Evolutionary conservation across 53 echinoderm and acorn worm genomes (phyloP).

Genomic region (Astropecten irregularis): DNA sequence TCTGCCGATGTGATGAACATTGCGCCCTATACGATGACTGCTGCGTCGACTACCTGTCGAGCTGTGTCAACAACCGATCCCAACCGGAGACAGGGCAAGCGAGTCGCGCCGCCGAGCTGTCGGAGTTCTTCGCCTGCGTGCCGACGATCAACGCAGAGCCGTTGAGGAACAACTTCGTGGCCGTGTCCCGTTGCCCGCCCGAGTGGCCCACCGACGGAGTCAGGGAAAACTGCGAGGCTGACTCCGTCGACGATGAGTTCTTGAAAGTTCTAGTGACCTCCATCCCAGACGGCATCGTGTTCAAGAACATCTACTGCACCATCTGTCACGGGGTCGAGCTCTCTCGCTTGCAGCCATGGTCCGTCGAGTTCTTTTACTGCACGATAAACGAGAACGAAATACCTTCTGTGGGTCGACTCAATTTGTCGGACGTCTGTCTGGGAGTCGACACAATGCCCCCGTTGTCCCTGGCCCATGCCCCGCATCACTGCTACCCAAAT

Average conservation of each 20-base stretch:
- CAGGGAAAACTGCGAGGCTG: not conserved
- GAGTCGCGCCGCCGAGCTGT: not conserved
- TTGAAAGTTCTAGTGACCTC: not conserved
- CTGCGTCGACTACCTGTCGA: not conserved
- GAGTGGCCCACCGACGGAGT: not conserved
- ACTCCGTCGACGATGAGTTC: not conserved
- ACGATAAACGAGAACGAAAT: too few relatives aligned
- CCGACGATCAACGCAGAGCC: not conserved
- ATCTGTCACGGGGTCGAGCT: conserved; percentile 34
- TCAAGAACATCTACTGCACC: conserved; percentile 50
- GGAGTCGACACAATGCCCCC: too few relatives aligned
- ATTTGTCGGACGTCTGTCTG: too few relatives aligned
- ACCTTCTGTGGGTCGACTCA: too few relatives aligned
- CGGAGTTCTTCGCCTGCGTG: not conserved
- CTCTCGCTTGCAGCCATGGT: not conserved
- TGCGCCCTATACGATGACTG: conserved; percentile 5
- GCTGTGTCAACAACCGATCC: not conserved
- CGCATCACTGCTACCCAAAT: too few relatives aligned
- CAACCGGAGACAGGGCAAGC: too few relatives aligned
- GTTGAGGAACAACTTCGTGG: not conserved
- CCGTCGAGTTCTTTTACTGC: not conserved
- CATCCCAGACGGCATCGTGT: not conserved
- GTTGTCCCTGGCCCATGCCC: too few relatives aligned
- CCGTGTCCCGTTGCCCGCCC: not conserved
- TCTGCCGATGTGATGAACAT: conserved; percentile 4